Base-by-base conservation (phyloP, 1,140 invertebrate genomes). In the Littorina saxatilis region DNA sequence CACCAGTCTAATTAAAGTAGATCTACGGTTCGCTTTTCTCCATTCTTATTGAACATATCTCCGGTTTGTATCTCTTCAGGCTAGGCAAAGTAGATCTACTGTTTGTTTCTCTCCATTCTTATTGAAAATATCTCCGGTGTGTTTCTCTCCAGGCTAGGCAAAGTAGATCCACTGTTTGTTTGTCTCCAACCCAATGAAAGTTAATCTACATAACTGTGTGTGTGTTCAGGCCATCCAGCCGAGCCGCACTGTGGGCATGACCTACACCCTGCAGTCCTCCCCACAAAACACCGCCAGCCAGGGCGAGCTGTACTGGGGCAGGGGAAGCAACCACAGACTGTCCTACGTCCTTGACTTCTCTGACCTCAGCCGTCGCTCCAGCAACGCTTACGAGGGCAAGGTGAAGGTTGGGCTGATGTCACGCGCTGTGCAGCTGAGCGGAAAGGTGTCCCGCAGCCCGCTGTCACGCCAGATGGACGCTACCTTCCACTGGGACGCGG, bases 401-500 rank as follows among this genome's bases (percentile, higher is more conserved):
- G 55, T 78, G 76, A 78, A 78, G 39, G 76, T 78, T 37, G 76
- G 76, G 23, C 35, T 63, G 55, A 86, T 87, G 23, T 78, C 52
- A 2, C 85, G 88, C 81, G 87, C 81, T 52, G 9, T 88, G 4
- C 68, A 82, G 75, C 17, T 87, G 0, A 77, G 77, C n/a, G 83
- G 83, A 47, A 52, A 74, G 15, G 80, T 52, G 32, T 37, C 37
- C 2, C 72, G 74, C 20, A 76, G 58, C 20, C 27, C 17, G 1
- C 23, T 37, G 15, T 78, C 32, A 40, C 80, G 81, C 35, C 55
- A 43, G 17, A 61, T 85, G 35, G 83, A 85, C 39, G 86, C 83
- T 20, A 52, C 86, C 23, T 80, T 89, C 27, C 55, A 79, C 50
- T 89, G 88, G 88, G 88, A 89, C 82, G 85, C 86, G 35, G 88